Evolutionary conservation across 2,113 vertebrate genomes (phyloP).

Genomic region (Apodemus speciosus): DNA sequence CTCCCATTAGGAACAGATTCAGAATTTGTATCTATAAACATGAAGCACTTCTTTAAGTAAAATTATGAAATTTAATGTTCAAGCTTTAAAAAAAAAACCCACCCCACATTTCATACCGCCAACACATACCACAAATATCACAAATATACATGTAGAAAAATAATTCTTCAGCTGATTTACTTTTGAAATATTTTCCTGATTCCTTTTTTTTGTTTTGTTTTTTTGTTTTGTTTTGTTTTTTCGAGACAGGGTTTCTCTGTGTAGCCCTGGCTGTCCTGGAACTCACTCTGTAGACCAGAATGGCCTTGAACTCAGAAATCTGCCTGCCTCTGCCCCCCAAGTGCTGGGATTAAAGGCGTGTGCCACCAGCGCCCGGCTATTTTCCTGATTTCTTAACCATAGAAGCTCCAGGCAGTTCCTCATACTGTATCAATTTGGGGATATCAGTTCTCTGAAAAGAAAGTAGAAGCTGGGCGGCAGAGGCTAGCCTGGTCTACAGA

Average conservation of each 20-base stretch:
- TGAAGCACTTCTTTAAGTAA: slow-evolving; percentile 20
- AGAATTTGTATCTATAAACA: background rate
- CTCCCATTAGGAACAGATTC: background rate
- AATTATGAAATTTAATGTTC: background rate
- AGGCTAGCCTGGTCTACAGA: too few species aligned
- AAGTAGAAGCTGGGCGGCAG: too few species aligned
- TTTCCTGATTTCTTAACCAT: background rate
- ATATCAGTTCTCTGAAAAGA: slow-evolving; percentile 30
- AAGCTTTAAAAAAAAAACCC: background rate
- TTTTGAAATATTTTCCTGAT: background rate
- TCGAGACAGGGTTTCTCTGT: too few species aligned
- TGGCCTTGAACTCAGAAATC: too few species aligned
- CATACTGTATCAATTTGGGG: background rate
- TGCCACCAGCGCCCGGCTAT: too few species aligned
- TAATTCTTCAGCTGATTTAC: slow-evolving; percentile 11
- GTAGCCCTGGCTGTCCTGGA: too few species aligned
- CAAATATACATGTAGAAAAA: background rate
- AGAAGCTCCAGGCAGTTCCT: background rate
- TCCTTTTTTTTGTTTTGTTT: too few species aligned
- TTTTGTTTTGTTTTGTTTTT: too few species aligned
- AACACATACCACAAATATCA: background rate
- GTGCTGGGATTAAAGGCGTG: too few species aligned
- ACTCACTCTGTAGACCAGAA: too few species aligned
- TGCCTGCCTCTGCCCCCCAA: too few species aligned
- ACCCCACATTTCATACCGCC: background rate